These are phyloP conservation scores for Cetonia aurata DNA, from an alignment of 2,888 invertebrate genomes.

Conservation along the genomic window DNA sequence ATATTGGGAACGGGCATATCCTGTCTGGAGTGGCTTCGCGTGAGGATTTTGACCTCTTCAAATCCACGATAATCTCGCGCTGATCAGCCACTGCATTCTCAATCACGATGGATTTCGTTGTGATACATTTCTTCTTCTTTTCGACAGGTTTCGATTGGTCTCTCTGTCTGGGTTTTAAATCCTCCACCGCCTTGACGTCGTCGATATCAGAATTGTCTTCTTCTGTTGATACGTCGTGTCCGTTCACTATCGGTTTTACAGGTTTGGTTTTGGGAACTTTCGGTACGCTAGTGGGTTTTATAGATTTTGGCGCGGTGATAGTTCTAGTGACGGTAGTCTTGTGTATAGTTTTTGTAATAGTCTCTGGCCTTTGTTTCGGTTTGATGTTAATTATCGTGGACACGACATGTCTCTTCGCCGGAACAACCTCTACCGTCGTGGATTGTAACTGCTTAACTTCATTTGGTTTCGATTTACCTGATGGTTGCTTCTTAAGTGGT, in stretches of 20 bases:
- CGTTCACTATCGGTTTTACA: constrained; percentile 52
- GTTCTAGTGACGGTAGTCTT: constrained; percentile 43
- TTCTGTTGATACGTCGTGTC: constrained; percentile 53
- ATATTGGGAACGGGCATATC: constrained; percentile 76
- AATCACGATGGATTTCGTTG: constrained; percentile 70
- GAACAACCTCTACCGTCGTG: constrained; percentile 57
- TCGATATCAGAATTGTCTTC: constrained; percentile 58
- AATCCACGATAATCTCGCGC: constrained; percentile 75
- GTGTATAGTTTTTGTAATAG: constrained; percentile 42
- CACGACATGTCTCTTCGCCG: constrained; percentile 52
- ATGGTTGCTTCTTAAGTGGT: constrained; percentile 51
- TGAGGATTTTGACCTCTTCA: constrained; percentile 80
- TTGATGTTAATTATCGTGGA: constrained; percentile 58
- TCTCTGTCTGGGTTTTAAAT: constrained; percentile 5
- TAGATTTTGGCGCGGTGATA: constrained; percentile 46
- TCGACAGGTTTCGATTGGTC: constrained; percentile 24
- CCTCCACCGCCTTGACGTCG: constrained; percentile 49
- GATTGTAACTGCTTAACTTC: constrained; percentile 35
- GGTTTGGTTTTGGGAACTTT: constrained; percentile 46
- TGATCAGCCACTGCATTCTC: constrained; percentile 63
- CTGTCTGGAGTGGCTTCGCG: constrained; percentile 81
- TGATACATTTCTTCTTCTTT: constrained; percentile 65
- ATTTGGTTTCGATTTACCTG: constrained; percentile 53
- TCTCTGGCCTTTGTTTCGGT: constrained; percentile 52
- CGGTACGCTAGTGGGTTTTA: constrained; percentile 44